Evolutionary conservation across 2,888 invertebrate species (phyloP), one percentile per base, ranked within the genome.

Genomic region (Escarpia spicata): DNA sequence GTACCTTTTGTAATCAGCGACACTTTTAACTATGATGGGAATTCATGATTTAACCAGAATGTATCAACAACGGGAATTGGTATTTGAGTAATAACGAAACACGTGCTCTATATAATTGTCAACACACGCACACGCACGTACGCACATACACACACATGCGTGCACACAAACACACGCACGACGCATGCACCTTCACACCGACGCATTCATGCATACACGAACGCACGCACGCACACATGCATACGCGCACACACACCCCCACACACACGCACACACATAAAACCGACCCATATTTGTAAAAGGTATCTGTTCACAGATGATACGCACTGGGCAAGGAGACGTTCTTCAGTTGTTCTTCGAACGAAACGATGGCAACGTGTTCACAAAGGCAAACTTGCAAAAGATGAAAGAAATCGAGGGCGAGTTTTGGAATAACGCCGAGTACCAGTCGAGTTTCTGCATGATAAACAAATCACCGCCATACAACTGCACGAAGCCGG

Each of bases 401-500:
- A 91, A 90, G 44, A 95, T 95, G 43, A 91, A 94, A 75, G 91
- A 92, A 4, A 94, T 95, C 3, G 95, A 95, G 92, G 92, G 94
- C 31, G 90, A 92, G 60, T 93, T 93, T 90, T 92, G 45, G 43
- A 52, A 91, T 90, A 91, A 93, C 37, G 60, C 92, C 0, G 92
- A 93, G 37, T 93, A 90, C 90, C 93, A 92, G 45, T 45, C 44
- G 58, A n/a, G 37, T n/a, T 91, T 91, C 91, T 91, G 91, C 52
- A 44, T 52, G 91, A 10, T 19, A 45, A 37, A 15, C 89, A 2
- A 19, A 15, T 3, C 9, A 3, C 2, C 45, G 2, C 31, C 60
- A n/a, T 26, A 44, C 89, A 8, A 12, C 3, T 94, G 94, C 90
- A 45, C 58, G 4, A n/a, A 43, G 60, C 94, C 94, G 9, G 92